Conservation (phyloP, 2,113 vertebrate genomes). For the Channa argus region DNA sequence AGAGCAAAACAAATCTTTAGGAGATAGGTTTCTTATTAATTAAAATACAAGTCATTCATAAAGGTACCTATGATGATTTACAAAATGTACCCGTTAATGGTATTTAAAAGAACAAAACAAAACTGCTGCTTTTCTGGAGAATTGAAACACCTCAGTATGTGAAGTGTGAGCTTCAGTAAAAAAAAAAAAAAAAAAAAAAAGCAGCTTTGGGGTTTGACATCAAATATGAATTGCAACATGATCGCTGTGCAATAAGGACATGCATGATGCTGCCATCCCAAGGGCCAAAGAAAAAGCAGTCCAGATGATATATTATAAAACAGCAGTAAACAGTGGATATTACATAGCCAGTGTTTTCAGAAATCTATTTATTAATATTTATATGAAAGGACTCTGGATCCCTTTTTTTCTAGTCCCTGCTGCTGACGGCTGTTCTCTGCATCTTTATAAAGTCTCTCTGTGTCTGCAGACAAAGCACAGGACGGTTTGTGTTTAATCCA, state of each 20-base stretch:
- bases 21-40: not conserved
- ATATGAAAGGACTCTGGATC: not conserved
- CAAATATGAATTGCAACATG: too few relatives aligned
- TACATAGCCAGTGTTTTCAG: not conserved
- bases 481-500: constrained; percentile 25
- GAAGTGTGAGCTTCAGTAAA: too few relatives aligned
- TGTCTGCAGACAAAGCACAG: not conserved
- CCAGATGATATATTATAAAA: not conserved
- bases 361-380: constrained; percentile 8
- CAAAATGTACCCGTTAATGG: too few relatives aligned
- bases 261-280: not conserved
- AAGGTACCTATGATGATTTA: too few relatives aligned
- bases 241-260: too few relatives aligned
- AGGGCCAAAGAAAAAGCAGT: not conserved
- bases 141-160: too few relatives aligned
- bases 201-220: too few relatives aligned
- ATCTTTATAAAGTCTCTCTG: not conserved
- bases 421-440: not conserved
- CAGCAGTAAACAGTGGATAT: constrained; percentile 16
- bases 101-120: not conserved
- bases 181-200: too few relatives aligned
- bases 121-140: too few relatives aligned
- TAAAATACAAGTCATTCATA: too few relatives aligned
- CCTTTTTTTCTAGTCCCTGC: not conserved
- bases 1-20: not conserved